Base-by-base conservation (phyloP, 2,888 invertebrate genomes). In the Parascotia fuliginaria region DNA sequence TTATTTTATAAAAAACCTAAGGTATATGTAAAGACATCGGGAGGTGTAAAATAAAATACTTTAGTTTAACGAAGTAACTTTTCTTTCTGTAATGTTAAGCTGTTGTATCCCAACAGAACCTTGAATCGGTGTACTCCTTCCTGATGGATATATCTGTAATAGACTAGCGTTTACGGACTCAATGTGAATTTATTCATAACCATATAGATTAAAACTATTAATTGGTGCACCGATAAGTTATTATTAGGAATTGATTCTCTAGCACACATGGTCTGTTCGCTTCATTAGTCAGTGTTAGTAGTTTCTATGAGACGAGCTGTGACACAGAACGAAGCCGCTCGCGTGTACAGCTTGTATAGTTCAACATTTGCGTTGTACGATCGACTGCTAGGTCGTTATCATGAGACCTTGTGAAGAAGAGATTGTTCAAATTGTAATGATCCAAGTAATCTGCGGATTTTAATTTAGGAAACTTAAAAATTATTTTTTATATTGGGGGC, bases 21-120 rank as follows among this genome's bases (percentile, higher is more conserved):
- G 79, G 84, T 86, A 86, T 72, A 65, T 87, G 86, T 90, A 77
- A 87, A 83, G 77, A 78, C 85, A 88, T 83, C 77, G 77, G 79
- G 76, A 80, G 83, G 81, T 88, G 86, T 89, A 81, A 79, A 87
- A 88, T 88, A 87, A 69, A 87, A 85, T 87, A 86, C 83, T 87
- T 87, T 83, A 85, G 86, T 83, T n/a, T 74, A 82, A 79, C 24
- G 77, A 73, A 70, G 55, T 55, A 75, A 79, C 76, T 81, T 83
- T 87, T 86, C 75, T 81, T 83, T 87, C 73, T 79, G 69, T 76
- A 68, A 69, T 71, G 65, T 60, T 67, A 63, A 65, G 67, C 65
- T 67, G 65, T 69, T 69, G 66, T 69, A 65, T 75, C 81, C 75
- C 72, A 65, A 64, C 59, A 53, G 63, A 67, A 75, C 71, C 67